Conservation (phyloP, 2,113 vertebrate genomes). For the Rousettus leschenaultii region DNA sequence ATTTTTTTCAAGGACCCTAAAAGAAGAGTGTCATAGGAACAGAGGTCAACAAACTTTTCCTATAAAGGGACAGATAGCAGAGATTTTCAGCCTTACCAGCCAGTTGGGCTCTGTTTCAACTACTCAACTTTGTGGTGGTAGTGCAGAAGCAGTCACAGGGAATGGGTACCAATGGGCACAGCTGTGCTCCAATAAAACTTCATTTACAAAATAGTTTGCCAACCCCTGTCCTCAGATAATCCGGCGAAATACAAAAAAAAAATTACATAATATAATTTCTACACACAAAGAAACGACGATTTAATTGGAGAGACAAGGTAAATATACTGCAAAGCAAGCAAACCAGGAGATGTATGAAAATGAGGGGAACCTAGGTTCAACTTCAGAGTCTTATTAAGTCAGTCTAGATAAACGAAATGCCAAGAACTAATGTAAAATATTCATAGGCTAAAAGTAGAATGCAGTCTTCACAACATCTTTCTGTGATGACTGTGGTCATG, state of each 20-base stretch:
- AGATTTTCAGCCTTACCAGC: not conserved
- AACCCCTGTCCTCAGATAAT: not conserved
- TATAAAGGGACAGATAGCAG: not conserved
- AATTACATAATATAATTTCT: not conserved
- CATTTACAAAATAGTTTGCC: not conserved
- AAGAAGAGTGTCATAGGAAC: not conserved
- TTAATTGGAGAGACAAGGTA: not conserved
- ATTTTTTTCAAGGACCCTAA: not conserved
- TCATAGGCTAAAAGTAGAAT: not conserved
- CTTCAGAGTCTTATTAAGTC: not conserved
- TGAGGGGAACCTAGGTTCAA: not conserved
- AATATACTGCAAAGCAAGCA: not conserved
- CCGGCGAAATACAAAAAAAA: not conserved
- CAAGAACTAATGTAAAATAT: conserved; percentile 15
- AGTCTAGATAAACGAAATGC: not conserved
- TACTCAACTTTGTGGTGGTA: not conserved
- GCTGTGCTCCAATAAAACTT: not conserved
- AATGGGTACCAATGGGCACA: not conserved
- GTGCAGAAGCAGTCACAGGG: not conserved
- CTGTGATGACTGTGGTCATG: not conserved
- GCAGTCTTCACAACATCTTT: not conserved
- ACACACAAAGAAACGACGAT: not conserved
- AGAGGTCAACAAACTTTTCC: not conserved
- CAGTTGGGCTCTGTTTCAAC: not conserved
- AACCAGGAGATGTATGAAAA: not conserved